Base-by-base conservation (phyloP, 2,888 invertebrate species). In the Cremastinae sp. region DNA sequence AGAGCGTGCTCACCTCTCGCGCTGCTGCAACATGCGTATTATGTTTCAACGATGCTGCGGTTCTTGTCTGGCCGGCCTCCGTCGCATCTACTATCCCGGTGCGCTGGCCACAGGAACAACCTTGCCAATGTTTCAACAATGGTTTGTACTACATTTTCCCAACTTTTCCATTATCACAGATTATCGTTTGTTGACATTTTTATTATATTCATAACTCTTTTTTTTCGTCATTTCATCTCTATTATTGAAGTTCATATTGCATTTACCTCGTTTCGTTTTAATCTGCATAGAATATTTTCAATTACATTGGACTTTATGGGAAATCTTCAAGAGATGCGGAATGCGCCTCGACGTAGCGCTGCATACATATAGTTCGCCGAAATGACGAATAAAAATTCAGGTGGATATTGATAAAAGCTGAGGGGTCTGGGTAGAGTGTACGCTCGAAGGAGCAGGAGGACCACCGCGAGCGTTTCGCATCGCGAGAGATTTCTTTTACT, bases 1-100 rank as follows among this genome's bases (percentile, higher is more conserved):
- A 16, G 5, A 35, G 12, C 49, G 35, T 69, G 69, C 59, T 76
- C 69, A 66, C 74, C 79, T 75, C 72, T 64, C 77, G 74, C 78
- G 85, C 87, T 87, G 88, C 87, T 88, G 89, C 88, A 88, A 86
- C 88, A 86, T 89, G 18, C 70, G 88, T 86, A 89, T 89, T 89
- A 89, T 86, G 85, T 89, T 89, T 88, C 89, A 65, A 89, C 84
- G 86, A 86, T 83, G 82, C 84, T 88, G 88, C 85, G 88, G 89
- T 89, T 88, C 87, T 86, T 85, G 86, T 85, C 85, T 84, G 84
- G 82, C 84, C 79, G 84, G 82, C 85, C 82, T 74, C 14, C 51
- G 64, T 69, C 56, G 66, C 64, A 58, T 41, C 39, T 59, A 41
- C 59, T 39, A 18, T 45, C 51, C 39, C 45, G 43, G 61, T 51